A percentile compares a stretch with the other conserved stretches of the same genome.
Evolutionary conservation across 2,797 vertebrate species (phyloP).

Genomic region (Takifugu rubripes): DNA sequence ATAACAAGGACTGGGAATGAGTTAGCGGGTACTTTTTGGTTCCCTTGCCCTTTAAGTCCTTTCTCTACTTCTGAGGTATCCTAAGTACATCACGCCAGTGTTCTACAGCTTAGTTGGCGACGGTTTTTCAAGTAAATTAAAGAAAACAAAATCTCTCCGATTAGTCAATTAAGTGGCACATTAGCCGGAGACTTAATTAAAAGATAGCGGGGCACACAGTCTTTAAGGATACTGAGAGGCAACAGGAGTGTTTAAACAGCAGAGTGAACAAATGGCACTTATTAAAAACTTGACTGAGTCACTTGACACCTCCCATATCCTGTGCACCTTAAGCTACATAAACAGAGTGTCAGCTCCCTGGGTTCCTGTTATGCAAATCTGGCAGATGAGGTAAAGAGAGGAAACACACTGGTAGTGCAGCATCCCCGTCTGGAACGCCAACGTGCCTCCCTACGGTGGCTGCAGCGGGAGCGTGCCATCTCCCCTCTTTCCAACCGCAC

Average conservation of each 20-base stretch:
- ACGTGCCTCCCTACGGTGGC: constrained; percentile 50
- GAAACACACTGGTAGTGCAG: constrained; percentile 51
- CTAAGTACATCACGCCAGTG: constrained; percentile 64
- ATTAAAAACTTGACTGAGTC: constrained; percentile 82
- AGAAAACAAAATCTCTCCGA: constrained; percentile 84
- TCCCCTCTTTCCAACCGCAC: constrained; percentile 9
- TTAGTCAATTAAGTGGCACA: constrained; percentile 85
- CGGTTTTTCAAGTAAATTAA: constrained; percentile 82
- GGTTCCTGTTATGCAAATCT: constrained; percentile 74
- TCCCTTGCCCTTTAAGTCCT: constrained; percentile 50
- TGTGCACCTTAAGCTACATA: constrained; percentile 77
- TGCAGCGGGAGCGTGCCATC: constrained; percentile 26
- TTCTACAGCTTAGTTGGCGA: constrained; percentile 75
- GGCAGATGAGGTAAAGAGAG: constrained; percentile 51
- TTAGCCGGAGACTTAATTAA: constrained; percentile 84
- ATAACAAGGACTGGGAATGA: constrained; percentile 15
- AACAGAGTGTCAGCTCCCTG: constrained; percentile 77
- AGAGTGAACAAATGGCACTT: constrained; percentile 82
- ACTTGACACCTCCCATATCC: constrained; percentile 79
- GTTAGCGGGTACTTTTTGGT: constrained; percentile 57
- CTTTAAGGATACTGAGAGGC: constrained; percentile 75
- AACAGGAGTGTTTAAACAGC: constrained; percentile 79
- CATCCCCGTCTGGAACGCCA: constrained; percentile 58
- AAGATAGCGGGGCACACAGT: constrained; percentile 76
- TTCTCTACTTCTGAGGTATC: constrained; percentile 60